Evolutionary conservation across 2,888 invertebrate species (phyloP), one percentile per base, ranked within the genome.

Genomic region (Drosophila paranaensis): DNA sequence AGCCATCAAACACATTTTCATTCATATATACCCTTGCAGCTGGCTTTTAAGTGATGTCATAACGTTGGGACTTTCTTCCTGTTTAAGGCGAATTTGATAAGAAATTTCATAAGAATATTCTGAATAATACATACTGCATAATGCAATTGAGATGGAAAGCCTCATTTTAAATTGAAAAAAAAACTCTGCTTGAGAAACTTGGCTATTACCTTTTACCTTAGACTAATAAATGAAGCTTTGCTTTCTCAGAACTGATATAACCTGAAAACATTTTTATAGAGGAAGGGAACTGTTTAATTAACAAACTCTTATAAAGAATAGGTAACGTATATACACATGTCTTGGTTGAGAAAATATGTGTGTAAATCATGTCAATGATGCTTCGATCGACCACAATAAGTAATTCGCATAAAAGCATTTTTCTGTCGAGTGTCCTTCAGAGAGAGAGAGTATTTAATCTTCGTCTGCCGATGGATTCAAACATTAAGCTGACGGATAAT

Each of bases 21-120:
- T 48, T 61, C 65, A 60, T 58, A 43, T 14, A 66, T 51, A 53
- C 67, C 37, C 53, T 65, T 16, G 10, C 27, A 13, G 30, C n/a
- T 14, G 16, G 16, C 16, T 16, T 8, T 27, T 10, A 20, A 58
- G 25, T 42, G 33, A 25, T 5, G 6, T 11, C 3, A 9, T 10
- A 39, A 20, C 39, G 2, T 11, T 20, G 3, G 11, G 16, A 10
- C 1, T 50, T 3, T 50, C 3, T 33, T 50, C 33, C 1, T 50
- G 6, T 6, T 13, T 9, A 8, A 8, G 3, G 3, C n/a, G n/a
- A 4, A 2, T 30, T 20, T 11, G 6, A 13, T 43, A 2, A 20
- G 6, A 50, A 33, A 10, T 16, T 50, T 6, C 6, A 6, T 30
- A 50, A 1, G 46, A 27, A 27, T 3, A 5, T 30, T n/a, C 4